These are phyloP conservation scores for Crotalus helleri DNA, from an alignment of 2,113 vertebrate genomes.

Conservation along the genomic window DNA sequence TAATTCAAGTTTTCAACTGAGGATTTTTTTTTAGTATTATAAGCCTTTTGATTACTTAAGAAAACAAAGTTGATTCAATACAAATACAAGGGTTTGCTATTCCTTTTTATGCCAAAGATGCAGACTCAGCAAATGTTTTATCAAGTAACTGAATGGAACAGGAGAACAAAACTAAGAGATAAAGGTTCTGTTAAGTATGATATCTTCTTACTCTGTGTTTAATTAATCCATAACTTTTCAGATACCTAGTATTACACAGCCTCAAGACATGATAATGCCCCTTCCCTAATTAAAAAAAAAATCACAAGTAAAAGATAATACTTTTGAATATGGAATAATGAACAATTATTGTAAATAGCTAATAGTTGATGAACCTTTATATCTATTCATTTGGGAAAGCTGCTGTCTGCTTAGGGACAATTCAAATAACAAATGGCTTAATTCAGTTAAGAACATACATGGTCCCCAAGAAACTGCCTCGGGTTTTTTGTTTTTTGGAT, in stretches of 20 bases:
- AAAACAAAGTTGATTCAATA: background rate
- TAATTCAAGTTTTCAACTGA: background rate
- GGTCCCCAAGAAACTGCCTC: background rate
- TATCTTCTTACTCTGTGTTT: background rate
- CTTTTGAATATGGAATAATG: background rate
- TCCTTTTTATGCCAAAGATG: background rate
- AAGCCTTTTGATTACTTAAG: background rate
- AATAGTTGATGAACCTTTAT: background rate
- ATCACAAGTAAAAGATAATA: background rate
- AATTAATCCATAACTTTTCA: background rate
- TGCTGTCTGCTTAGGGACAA: background rate
- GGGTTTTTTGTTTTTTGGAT: slow-evolving; percentile 15
- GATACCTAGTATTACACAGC: background rate
- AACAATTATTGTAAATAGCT: background rate
- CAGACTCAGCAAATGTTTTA: background rate
- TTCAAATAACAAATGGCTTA: slow-evolving; percentile 3
- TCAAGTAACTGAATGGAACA: background rate
- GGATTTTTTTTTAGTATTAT: background rate
- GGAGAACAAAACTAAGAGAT: background rate
- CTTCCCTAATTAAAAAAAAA: background rate
- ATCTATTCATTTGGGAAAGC: background rate
- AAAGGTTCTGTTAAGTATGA: background rate
- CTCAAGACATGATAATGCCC: background rate
- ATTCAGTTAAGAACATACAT: slow-evolving; percentile 4
- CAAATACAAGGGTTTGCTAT: background rate